Percentiles rank a stretch among this genome's conserved stretches.
These are phyloP conservation scores for Molorchus minor DNA, from an alignment of 2,888 invertebrate genomes.

Conservation along the genomic window DNA sequence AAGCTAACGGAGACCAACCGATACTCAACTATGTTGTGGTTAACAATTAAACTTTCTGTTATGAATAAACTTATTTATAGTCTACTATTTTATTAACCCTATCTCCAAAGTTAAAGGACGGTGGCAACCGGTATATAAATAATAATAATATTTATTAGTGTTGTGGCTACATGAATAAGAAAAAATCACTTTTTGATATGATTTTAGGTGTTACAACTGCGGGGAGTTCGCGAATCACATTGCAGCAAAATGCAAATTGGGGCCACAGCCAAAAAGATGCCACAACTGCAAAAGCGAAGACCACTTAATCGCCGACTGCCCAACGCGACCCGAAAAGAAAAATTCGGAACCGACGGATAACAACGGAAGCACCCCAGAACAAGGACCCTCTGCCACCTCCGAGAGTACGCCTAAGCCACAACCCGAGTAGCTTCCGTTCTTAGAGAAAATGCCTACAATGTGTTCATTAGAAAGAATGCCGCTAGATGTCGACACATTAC, in stretches of 20 bases:
- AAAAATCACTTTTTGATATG: not conserved
- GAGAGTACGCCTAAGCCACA: slow-evolving; percentile 33
- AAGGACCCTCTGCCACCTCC: slow-evolving; percentile 33
- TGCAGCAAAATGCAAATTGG: slow-evolving; percentile 87
- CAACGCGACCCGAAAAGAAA: slow-evolving; percentile 64
- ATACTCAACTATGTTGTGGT: too few relatives aligned
- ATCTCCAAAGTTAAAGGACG: too few relatives aligned
- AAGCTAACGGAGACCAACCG: too few relatives aligned
- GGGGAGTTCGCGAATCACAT: slow-evolving; percentile 93
- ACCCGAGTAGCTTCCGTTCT: slow-evolving; percentile 35
- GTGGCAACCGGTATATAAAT: too few relatives aligned
- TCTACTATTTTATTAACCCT: too few relatives aligned
- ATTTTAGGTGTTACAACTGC: slow-evolving; percentile 87
- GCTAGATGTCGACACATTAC: slow-evolving; percentile 32
- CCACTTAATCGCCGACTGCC: slow-evolving; percentile 91
- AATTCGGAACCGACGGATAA: slow-evolving; percentile 20
- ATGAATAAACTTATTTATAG: too few relatives aligned
- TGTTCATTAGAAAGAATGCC: slow-evolving; percentile 37
- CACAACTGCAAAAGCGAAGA: slow-evolving; percentile 89
- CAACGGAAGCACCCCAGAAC: slow-evolving; percentile 42
- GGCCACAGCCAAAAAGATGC: slow-evolving; percentile 90
- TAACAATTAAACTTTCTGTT: too few relatives aligned
- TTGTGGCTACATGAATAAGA: not conserved
- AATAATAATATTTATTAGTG: too few relatives aligned
- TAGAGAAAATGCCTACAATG: slow-evolving; percentile 36